These are phyloP conservation scores for Porites lutea DNA, from an alignment of 64 coral and sea anemone species.

Conservation along the genomic window DNA sequence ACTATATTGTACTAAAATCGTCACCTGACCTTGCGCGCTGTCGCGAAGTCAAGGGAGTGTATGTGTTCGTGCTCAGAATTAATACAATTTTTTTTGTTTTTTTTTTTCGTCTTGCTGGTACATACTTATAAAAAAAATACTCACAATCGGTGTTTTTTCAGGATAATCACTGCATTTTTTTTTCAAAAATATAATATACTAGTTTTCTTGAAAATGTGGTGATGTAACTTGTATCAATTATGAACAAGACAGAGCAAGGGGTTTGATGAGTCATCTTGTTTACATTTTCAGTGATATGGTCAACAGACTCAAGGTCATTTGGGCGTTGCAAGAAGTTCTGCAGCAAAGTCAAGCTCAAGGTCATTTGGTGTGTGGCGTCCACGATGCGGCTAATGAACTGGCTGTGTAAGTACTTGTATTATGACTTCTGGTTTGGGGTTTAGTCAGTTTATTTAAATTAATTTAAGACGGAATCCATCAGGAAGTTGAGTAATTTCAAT, in stretches of 20 bases:
- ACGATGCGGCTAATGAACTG: conserved; percentile 57
- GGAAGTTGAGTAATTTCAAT: too few relatives aligned
- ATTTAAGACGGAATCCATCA: too few relatives aligned
- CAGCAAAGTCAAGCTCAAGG: conserved; percentile 8
- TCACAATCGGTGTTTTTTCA: too few relatives aligned
- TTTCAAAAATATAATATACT: too few relatives aligned
- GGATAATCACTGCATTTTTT: too few relatives aligned
- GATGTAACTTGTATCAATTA: too few relatives aligned
- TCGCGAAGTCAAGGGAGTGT: background rate
- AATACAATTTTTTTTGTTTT: too few relatives aligned
- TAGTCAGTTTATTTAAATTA: background rate
- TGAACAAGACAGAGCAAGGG: background rate
- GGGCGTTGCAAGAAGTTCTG: conserved; percentile 56
- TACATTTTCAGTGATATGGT: conserved; percentile 6
- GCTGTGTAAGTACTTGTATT: conserved; percentile 42
- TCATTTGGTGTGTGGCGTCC: conserved; percentile 41
- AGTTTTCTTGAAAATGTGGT: too few relatives aligned
- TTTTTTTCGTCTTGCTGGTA: background rate
- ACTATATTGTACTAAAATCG: background rate
- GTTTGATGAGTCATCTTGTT: background rate
- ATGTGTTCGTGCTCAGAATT: background rate
- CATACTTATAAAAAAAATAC: too few relatives aligned
- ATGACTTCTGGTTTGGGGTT: background rate
- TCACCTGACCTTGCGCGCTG: background rate
- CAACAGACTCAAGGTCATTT: conserved; percentile 22